Percentiles rank a stretch among this genome's conserved stretches.
phyloP scores from a whole-genome alignment of 2,888 invertebrate species.

The Hedychridium roseum region DNA sequence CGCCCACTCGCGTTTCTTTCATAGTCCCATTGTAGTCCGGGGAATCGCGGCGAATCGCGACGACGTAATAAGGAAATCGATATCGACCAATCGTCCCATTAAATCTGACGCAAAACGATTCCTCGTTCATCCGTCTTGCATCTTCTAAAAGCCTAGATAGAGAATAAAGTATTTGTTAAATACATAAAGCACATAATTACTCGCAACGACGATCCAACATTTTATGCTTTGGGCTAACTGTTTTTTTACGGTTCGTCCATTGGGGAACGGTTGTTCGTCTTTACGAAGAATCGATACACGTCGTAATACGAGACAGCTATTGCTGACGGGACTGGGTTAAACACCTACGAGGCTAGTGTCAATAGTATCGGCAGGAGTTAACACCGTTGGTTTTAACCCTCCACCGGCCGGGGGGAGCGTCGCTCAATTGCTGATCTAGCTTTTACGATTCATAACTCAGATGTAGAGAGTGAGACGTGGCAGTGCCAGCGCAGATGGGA shows the following conservation, averaged over 20 bases:
- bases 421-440: slow-evolving; percentile 55
- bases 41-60: too few species aligned
- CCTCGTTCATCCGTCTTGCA: too few species aligned
- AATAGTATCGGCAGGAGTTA: slow-evolving; percentile 40
- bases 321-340: slow-evolving; percentile 18
- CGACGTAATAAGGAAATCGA: too few species aligned
- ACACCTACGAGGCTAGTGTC: slow-evolving; percentile 29
- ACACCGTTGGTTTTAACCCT: slow-evolving; percentile 36
- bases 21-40: too few species aligned
- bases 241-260: background rate
- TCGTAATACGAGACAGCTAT: slow-evolving; percentile 6
- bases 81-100: background rate
- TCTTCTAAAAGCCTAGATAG: too few species aligned
- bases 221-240: background rate
- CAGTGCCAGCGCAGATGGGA: slow-evolving; percentile 19
- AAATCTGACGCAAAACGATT: background rate
- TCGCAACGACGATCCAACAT: too few species aligned
- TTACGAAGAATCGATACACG: background rate
- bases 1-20: background rate
- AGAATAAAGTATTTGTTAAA: too few species aligned
- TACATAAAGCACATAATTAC: too few species aligned
- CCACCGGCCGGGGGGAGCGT: slow-evolving; percentile 8
- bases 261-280: slow-evolving; percentile 1
- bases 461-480: slow-evolving; percentile 33
- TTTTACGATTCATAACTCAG: slow-evolving; percentile 63